Percentiles rank a stretch among this genome's conserved stretches.
Conservation (phyloP, 2,888 invertebrate species). For the Azorinus chamasolen region DNA sequence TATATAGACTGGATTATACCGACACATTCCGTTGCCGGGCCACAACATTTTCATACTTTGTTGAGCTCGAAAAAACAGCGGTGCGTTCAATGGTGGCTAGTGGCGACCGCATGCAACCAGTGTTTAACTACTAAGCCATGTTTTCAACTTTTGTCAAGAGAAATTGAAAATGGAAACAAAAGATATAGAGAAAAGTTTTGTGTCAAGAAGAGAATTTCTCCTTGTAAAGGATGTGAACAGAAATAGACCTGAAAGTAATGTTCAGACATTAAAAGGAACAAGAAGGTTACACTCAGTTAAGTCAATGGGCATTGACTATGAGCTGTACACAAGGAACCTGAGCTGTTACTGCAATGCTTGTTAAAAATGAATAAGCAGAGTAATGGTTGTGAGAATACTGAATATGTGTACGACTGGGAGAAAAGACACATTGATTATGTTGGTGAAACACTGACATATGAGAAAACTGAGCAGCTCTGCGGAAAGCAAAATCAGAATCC, state of each 20-base stretch:
- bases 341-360: constrained; percentile 19
- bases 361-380: neutral
- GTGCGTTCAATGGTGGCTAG: too few species aligned
- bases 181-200: neutral
- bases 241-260: neutral
- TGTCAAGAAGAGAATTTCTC: neutral
- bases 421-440: constrained; percentile 10
- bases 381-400: constrained; percentile 15
- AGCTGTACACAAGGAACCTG: constrained; percentile 10
- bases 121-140: too few species aligned
- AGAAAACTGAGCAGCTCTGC: constrained; percentile 14
- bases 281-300: constrained; percentile 9
- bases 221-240: neutral
- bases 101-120: too few species aligned
- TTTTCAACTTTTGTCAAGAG: too few species aligned
- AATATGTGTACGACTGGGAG: constrained; percentile 7
- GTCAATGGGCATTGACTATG: constrained; percentile 20
- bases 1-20: too few species aligned
- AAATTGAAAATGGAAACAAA: neutral
- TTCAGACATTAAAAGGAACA: constrained; percentile 5
- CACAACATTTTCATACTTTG: too few species aligned
- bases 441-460: neutral
- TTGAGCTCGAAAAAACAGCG: too few species aligned
- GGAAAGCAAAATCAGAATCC: neutral
- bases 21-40: too few species aligned